A percentile compares a stretch with the other conserved stretches of the same genome.
Evolutionary conservation across 2,113 vertebrate species (phyloP).

Genomic region (Solea senegalensis): DNA sequence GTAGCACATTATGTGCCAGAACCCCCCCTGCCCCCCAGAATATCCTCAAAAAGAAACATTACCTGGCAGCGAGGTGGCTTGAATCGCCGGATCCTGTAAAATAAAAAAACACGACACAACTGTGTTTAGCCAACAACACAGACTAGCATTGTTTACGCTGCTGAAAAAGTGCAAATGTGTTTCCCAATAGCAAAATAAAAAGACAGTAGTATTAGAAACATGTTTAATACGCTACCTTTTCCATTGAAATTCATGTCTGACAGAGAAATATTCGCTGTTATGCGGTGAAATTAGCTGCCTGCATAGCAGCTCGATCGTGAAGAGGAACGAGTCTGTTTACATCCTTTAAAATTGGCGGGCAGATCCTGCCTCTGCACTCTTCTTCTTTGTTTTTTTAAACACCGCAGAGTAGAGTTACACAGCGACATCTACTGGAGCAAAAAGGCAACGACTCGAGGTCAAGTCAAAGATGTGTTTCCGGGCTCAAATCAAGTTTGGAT

Average conservation of each 20-base stretch:
- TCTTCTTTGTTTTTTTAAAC: background rate
- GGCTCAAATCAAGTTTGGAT: too few species aligned
- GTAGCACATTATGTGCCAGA: background rate
- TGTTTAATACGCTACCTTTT: slow-evolving; percentile 53
- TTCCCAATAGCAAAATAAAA: background rate
- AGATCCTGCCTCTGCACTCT: background rate
- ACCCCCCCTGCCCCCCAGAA: background rate
- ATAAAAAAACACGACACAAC: slow-evolving; percentile 14
- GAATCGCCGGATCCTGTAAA: slow-evolving; percentile 60
- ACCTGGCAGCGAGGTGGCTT: slow-evolving; percentile 58
- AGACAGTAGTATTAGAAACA: background rate
- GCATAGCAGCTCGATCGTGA: background rate
- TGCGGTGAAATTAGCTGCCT: background rate
- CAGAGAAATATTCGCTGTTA: background rate
- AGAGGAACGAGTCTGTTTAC: slow-evolving; percentile 48
- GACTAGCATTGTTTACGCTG: background rate
- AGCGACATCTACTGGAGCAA: slow-evolving; percentile 12
- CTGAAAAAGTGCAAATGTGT: background rate
- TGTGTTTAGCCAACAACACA: background rate
- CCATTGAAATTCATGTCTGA: slow-evolving; percentile 49
- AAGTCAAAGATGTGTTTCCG: too few species aligned
- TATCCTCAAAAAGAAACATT: slow-evolving; percentile 7
- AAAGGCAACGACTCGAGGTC: too few species aligned
- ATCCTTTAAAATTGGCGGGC: slow-evolving; percentile 71
- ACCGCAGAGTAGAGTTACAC: background rate